phyloP scores from a whole-genome alignment of 1,140 invertebrate species.

The Andrena cerasifolii region DNA sequence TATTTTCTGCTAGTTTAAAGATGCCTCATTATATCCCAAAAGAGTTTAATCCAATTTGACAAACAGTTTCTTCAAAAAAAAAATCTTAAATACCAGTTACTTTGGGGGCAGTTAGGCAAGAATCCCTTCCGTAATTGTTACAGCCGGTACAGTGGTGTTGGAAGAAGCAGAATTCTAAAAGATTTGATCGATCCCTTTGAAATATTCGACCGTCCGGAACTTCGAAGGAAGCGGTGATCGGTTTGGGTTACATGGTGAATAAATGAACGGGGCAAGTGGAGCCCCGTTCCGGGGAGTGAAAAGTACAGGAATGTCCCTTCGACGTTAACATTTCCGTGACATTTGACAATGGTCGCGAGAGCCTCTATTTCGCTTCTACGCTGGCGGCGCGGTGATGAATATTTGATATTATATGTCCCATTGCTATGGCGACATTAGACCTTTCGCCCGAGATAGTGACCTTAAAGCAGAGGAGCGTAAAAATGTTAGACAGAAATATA shows the following conservation, averaged over 20 bases:
- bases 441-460: conserved; percentile 17
- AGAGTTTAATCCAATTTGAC: too few relatives aligned
- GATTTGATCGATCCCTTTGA: too few relatives aligned
- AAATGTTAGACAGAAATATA: neutral
- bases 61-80: too few relatives aligned
- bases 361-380: neutral
- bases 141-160: too few relatives aligned
- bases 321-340: conserved; percentile 44
- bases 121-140: too few relatives aligned
- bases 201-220: too few relatives aligned
- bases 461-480: neutral
- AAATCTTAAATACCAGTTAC: too few relatives aligned
- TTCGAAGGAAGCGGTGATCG: too few relatives aligned
- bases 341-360: conserved; percentile 10
- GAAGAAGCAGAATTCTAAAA: too few relatives aligned
- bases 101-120: too few relatives aligned
- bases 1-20: too few relatives aligned
- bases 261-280: neutral
- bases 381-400: neutral
- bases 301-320: conserved; percentile 4
- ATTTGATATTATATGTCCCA: neutral
- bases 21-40: too few relatives aligned
- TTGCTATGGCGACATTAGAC: conserved; percentile 4
- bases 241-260: neutral
- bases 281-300: neutral